Conservation (phyloP, 2,888 invertebrate genomes). For the Platycnemis pennipes region DNA sequence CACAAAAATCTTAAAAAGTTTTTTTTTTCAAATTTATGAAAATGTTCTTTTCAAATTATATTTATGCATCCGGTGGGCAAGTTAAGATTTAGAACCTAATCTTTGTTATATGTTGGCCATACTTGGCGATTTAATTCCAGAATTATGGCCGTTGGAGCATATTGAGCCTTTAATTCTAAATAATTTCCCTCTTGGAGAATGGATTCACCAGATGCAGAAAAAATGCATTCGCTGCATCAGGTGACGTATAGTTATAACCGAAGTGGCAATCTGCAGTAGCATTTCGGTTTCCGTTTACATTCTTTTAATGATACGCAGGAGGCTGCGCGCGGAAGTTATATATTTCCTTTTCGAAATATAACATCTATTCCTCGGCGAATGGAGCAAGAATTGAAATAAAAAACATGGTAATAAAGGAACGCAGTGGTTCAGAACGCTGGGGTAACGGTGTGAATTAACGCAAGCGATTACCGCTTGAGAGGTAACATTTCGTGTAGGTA, state of each 20-base stretch:
- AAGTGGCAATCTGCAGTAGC: not conserved
- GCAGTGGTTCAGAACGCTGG: not conserved
- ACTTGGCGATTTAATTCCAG: too few species aligned
- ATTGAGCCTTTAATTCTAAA: not conserved
- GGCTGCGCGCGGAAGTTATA: not conserved
- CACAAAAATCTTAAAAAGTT: too few species aligned
- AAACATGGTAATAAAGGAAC: not conserved
- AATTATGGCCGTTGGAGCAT: not conserved
- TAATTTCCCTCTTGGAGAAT: not conserved
- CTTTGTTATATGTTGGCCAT: too few species aligned
- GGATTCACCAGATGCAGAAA: not conserved
- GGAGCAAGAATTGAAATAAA: not conserved
- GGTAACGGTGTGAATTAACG: not conserved
- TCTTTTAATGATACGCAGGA: not conserved
- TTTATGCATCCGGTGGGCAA: too few species aligned
- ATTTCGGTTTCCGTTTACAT: not conserved
- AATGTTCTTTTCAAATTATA: too few species aligned
- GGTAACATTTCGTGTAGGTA: slow-evolving; percentile 3
- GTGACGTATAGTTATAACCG: not conserved
- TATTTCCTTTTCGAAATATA: not conserved
- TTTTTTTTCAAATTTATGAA: too few species aligned
- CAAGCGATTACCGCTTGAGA: not conserved
- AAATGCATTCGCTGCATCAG: not conserved
- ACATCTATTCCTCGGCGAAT: not conserved
- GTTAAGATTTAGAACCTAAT: too few species aligned